Conservation (phyloP, 2,797 vertebrate species). For the Podarcis siculus region DNA sequence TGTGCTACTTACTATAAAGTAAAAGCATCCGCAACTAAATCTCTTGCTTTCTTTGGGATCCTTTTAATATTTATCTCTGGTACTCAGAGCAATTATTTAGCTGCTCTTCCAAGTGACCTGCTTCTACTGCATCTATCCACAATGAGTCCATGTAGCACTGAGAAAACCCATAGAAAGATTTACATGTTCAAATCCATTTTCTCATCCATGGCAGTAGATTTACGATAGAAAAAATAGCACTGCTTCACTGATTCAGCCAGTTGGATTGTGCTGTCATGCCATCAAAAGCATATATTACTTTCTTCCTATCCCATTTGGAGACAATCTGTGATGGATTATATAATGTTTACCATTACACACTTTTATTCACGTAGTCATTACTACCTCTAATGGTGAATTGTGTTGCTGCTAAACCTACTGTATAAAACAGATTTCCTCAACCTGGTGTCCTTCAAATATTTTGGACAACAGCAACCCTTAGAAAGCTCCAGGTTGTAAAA, state of each 20-base stretch:
- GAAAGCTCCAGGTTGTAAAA: not conserved
- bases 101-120: not conserved
- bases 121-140: not conserved
- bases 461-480: no score
- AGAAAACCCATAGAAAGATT: not conserved
- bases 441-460: not conserved
- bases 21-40: not conserved
- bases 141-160: not conserved
- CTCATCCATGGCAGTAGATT: not conserved
- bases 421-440: not conserved
- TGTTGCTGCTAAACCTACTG: no score
- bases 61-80: not conserved
- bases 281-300: not conserved
- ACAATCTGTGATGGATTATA: not conserved
- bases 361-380: not conserved
- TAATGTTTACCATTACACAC: not conserved
- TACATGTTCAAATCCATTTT: not conserved
- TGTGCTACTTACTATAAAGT: not conserved
- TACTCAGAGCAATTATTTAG: not conserved
- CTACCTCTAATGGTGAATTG: not conserved
- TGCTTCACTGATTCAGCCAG: no score
- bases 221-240: not conserved
- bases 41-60: fast-evolving
- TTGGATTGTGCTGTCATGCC: not conserved
- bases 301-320: not conserved